phyloP scores from a whole-genome alignment of 1,140 invertebrate genomes.

The Panulirus ornatus region DNA sequence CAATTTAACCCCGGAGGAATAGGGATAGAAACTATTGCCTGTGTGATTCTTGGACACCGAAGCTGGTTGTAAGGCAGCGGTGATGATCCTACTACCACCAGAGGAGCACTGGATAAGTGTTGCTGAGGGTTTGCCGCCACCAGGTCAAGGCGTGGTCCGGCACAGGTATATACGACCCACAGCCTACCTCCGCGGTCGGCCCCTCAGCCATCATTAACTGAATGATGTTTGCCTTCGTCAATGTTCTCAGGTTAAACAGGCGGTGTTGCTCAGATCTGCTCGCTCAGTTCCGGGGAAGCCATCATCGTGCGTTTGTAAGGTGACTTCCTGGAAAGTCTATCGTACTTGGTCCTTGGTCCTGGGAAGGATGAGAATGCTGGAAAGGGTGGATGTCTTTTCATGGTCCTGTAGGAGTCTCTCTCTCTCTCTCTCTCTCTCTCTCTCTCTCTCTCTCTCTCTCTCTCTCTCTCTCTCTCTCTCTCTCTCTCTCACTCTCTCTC shows the following conservation, averaged over 20 bases:
- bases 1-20: too few relatives aligned
- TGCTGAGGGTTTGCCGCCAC: too few relatives aligned
- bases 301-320: not conserved
- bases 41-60: too few relatives aligned
- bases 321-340: not conserved
- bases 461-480: conserved; percentile 7
- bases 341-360: not conserved
- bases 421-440: not conserved
- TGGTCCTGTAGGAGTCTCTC: not conserved
- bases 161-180: too few relatives aligned
- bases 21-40: too few relatives aligned
- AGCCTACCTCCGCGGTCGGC: too few relatives aligned
- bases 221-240: not conserved
- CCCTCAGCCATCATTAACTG: too few relatives aligned
- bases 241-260: not conserved
- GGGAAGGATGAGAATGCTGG: too few relatives aligned
- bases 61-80: too few relatives aligned
- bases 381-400: not conserved
- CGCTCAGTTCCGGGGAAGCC: not conserved
- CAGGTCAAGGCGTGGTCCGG: too few relatives aligned
- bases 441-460: conserved; percentile 7
- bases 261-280: not conserved
- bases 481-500: conserved; percentile 1
- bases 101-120: too few relatives aligned
- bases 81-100: too few relatives aligned